Percentiles rank a stretch among this genome's conserved stretches.
These are phyloP conservation scores for Lepidothrix coronata DNA, from an alignment of 2,113 vertebrate genomes.

Conservation along the genomic window DNA sequence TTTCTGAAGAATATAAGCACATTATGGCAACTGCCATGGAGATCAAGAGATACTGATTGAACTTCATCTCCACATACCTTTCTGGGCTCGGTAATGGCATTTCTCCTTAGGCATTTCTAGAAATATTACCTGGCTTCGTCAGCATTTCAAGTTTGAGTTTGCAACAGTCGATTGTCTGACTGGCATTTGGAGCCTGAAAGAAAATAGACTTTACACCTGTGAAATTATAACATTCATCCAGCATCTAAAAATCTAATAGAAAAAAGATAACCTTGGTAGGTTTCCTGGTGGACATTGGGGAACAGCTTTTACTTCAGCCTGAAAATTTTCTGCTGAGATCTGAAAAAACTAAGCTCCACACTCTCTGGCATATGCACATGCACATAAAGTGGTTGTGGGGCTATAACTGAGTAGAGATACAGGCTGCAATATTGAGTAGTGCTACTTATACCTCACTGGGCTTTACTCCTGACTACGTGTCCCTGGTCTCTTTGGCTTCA, in stretches of 20 bases:
- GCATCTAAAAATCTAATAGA: constrained; percentile 6
- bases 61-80: constrained; percentile 33
- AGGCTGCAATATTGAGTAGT: not conserved
- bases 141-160: constrained; percentile 68
- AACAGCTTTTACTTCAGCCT: not conserved
- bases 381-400: not conserved
- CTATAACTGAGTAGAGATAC: not conserved
- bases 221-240: not conserved
- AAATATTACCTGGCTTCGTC: constrained; percentile 66
- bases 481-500: not conserved
- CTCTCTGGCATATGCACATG: not conserved
- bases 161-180: constrained; percentile 44
- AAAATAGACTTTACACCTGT: constrained; percentile 38
- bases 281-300: not conserved
- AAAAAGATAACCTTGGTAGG: not conserved
- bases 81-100: constrained; percentile 39
- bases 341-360: not conserved
- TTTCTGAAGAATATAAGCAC: constrained; percentile 32
- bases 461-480: not conserved
- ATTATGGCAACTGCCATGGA: constrained; percentile 18
- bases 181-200: not conserved
- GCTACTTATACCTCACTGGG: not conserved
- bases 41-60: constrained; percentile 45
- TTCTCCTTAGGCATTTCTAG: constrained; percentile 62
- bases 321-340: constrained; percentile 27